Evolutionary conservation across 2,113 vertebrate species (phyloP).

Genomic region (Piprites chloris): DNA sequence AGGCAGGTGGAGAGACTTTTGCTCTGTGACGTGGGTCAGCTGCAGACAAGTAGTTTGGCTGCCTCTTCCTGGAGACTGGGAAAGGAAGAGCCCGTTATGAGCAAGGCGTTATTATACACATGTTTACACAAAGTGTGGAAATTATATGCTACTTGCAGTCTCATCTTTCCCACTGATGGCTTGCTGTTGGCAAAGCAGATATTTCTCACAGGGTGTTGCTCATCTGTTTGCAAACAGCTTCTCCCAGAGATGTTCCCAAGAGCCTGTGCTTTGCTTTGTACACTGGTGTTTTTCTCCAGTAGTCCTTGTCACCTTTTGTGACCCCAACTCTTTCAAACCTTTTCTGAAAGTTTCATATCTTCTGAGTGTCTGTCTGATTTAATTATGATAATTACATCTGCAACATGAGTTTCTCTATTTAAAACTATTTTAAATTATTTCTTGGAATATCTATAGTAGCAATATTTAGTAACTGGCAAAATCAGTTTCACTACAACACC

Average conservation of each 20-base stretch:
- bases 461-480: neutral
- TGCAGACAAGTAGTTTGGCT: neutral
- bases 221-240: constrained; percentile 17
- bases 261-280: neutral
- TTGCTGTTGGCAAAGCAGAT: constrained; percentile 46
- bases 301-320: neutral
- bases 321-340: neutral
- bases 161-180: neutral
- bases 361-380: neutral
- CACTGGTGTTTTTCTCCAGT: neutral
- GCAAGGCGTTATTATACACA: neutral
- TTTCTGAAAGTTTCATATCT: neutral
- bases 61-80: neutral
- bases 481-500: neutral
- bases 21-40: neutral
- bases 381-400: neutral
- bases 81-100: neutral
- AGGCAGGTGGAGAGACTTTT: neutral
- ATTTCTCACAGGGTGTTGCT: neutral
- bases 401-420: neutral
- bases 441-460: neutral
- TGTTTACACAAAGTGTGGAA: neutral
- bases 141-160: neutral
- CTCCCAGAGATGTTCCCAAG: neutral
- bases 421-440: neutral